Conservation (phyloP, 92 coral and sea anemone genomes). For the Pocillopora meandrina region DNA sequence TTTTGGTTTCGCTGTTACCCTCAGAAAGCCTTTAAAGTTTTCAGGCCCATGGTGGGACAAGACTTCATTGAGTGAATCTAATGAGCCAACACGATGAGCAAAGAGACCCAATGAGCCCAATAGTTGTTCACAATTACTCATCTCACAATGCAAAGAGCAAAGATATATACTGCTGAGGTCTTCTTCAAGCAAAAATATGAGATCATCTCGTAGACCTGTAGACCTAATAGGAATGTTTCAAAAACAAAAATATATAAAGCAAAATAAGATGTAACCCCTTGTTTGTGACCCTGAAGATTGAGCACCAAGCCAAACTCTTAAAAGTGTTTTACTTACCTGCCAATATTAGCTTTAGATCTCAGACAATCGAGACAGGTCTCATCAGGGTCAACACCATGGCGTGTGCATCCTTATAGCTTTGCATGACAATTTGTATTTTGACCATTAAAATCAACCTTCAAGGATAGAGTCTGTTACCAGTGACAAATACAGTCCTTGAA, state of each 20-base stretch:
- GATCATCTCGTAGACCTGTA: constrained; percentile 51
- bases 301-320: not conserved
- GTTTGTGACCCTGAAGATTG: not conserved
- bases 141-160: not conserved
- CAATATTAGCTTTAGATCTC: constrained; percentile 41
- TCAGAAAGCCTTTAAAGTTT: constrained; percentile 30
- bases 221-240: constrained; percentile 14
- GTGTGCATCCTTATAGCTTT: constrained; percentile 36
- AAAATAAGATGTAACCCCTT: no score
- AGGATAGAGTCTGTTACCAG: not conserved
- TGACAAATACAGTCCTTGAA: not conserved
- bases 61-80: constrained; percentile 36
- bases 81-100: constrained; percentile 42
- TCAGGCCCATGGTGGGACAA: constrained; percentile 58
- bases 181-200: not conserved
- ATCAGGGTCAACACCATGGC: constrained; percentile 48
- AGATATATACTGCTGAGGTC: not conserved
- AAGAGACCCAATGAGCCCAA: constrained; percentile 47
- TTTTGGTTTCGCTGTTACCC: constrained; percentile 13
- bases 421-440: not conserved
- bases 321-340: constrained; percentile 7
- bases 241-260: not conserved
- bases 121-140: not conserved
- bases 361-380: constrained; percentile 45
- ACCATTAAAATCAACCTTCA: not conserved